These are phyloP conservation scores for Chrysina gloriosa DNA, from an alignment of 2,888 invertebrate species.

Conservation along the genomic window DNA sequence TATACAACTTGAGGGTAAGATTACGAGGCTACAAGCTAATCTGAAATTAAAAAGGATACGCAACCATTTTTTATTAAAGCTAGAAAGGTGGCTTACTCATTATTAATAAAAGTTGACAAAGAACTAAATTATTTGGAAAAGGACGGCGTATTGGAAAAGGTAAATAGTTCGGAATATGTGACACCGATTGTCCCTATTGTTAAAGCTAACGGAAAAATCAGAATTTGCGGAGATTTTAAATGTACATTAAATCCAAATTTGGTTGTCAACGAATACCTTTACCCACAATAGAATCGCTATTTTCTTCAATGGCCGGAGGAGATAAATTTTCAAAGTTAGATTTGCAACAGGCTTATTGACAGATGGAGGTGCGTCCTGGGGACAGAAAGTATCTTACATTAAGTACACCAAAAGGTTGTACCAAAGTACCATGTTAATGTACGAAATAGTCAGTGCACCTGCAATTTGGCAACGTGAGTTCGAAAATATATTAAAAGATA, in stretches of 20 bases:
- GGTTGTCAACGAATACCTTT: slow-evolving; percentile 48
- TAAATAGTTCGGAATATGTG: slow-evolving; percentile 54
- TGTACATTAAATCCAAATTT: slow-evolving; percentile 49
- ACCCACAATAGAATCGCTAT: slow-evolving; percentile 46
- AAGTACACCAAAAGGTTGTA: no score
- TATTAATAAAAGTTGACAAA: slow-evolving; percentile 38
- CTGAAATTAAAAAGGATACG: slow-evolving; percentile 42
- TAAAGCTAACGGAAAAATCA: slow-evolving; percentile 51
- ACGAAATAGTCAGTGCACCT: no score
- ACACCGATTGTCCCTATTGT: slow-evolving; percentile 55
- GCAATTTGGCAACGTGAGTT: no score
- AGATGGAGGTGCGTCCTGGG: slow-evolving; percentile 55
- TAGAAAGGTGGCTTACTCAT: slow-evolving; percentile 43
- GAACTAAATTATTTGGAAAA: slow-evolving; percentile 45
- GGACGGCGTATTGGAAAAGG: slow-evolving; percentile 47
- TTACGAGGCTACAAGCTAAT: slow-evolving; percentile 39
- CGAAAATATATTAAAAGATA: background rate
- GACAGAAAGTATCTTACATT: slow-evolving; percentile 55
- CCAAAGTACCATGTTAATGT: no score
- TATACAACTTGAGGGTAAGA: slow-evolving; percentile 31
- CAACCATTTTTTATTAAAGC: slow-evolving; percentile 45
- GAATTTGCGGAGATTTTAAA: no score
- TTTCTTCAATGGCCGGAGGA: slow-evolving; percentile 49
- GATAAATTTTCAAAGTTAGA: no score
- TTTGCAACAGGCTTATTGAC: slow-evolving; percentile 55